Evolutionary conservation across 1,140 invertebrate genomes (phyloP).

Genomic region (Onthophagus taurus): DNA sequence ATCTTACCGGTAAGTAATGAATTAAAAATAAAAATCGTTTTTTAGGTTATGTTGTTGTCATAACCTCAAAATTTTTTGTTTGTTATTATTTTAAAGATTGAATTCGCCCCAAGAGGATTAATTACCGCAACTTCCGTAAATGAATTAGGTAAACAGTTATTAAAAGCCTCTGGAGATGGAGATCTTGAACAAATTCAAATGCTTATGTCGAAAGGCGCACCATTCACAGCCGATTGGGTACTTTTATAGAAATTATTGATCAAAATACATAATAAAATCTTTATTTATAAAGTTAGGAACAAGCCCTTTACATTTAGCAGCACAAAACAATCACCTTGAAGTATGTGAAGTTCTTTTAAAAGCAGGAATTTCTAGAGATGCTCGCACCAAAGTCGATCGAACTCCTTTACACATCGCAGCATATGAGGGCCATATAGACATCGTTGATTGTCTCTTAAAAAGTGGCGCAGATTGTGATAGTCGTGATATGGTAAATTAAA

Average conservation of each 20-base stretch:
- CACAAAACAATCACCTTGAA: conserved; percentile 70
- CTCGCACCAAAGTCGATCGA: conserved; percentile 84
- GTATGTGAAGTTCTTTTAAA: conserved; percentile 73
- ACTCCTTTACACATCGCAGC: conserved; percentile 83
- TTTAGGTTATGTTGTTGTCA: too few species aligned
- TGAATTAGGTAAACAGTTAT: conserved; percentile 73
- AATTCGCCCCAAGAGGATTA: conserved; percentile 15
- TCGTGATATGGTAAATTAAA: conserved; percentile 66
- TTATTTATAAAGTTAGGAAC: conserved; percentile 82
- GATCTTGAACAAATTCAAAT: conserved; percentile 65
- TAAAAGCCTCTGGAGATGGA: conserved; percentile 68
- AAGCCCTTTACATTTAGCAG: conserved; percentile 79
- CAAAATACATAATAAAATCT: too few species aligned
- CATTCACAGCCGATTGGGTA: conserved; percentile 89
- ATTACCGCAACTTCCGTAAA: conserved; percentile 21
- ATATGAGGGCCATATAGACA: conserved; percentile 71
- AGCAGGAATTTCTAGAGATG: conserved; percentile 78
- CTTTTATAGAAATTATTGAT: neutral
- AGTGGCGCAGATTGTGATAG: conserved; percentile 68
- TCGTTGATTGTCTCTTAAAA: conserved; percentile 67
- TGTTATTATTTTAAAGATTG: conserved; percentile 20
- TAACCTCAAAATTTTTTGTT: conserved; percentile 7
- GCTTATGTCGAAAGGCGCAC: conserved; percentile 79
- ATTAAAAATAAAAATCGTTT: too few species aligned
- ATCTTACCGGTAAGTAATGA: conserved; percentile 24